Evolutionary conservation across 2,888 invertebrate genomes (phyloP).

Genomic region (Hypolimnas misippus): DNA sequence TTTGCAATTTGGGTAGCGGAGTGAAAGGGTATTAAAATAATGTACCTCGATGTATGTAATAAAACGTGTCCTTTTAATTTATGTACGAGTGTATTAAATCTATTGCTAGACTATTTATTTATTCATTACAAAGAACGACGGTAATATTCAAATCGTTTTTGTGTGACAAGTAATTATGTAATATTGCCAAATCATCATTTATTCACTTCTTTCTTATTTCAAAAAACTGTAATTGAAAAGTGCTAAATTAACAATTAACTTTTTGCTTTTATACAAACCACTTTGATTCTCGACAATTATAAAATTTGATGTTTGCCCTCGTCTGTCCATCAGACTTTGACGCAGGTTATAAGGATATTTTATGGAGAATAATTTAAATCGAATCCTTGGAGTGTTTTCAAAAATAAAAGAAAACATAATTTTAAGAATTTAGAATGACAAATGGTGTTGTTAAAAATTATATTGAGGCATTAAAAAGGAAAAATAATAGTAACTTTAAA

Average conservation of each 20-base stretch:
- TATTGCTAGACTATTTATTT: background rate
- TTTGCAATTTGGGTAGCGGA: conserved; percentile 33
- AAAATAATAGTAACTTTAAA: too few species aligned
- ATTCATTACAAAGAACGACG: background rate
- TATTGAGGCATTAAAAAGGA: too few species aligned
- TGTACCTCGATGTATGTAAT: background rate
- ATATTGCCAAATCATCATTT: conserved; percentile 25
- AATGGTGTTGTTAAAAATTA: too few species aligned
- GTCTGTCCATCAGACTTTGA: background rate
- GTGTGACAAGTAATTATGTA: conserved; percentile 14
- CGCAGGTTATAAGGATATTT: too few species aligned
- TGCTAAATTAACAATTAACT: conserved; percentile 21
- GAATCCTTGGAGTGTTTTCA: too few species aligned
- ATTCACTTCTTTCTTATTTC: conserved; percentile 1
- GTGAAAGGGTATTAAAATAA: conserved; percentile 29
- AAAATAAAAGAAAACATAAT: too few species aligned
- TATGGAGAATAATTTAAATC: too few species aligned
- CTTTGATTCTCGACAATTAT: background rate
- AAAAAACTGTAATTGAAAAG: conserved; percentile 19
- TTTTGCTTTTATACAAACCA: conserved; percentile 15
- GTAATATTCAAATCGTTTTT: conserved; percentile 1
- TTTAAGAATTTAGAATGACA: too few species aligned
- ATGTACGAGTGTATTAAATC: background rate
- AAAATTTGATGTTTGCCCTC: too few species aligned
- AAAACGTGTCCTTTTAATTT: background rate